Evolutionary conservation across 2,113 vertebrate species (phyloP).

Genomic region (Vidua macroura): DNA sequence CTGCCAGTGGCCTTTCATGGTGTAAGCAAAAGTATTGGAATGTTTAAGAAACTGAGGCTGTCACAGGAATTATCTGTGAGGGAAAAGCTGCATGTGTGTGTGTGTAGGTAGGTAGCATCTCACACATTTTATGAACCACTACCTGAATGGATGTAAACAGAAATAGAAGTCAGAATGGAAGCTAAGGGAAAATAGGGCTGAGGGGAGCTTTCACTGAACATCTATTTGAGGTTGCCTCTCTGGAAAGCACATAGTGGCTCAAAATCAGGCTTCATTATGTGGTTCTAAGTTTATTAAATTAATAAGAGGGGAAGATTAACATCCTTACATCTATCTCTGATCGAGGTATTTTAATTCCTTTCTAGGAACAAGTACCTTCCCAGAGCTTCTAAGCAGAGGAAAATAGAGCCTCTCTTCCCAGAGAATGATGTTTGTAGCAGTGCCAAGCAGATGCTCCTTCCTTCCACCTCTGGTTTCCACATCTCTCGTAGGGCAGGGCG

Average conservation of each 20-base stretch:
- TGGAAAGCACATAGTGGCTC: not conserved
- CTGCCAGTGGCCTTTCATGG: not conserved
- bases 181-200: not conserved
- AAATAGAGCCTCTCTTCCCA: not conserved
- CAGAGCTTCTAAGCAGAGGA: not conserved
- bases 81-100: not conserved
- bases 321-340: not conserved
- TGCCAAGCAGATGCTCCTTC: not conserved
- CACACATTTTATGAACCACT: not conserved
- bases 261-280: not conserved
- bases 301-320: not conserved
- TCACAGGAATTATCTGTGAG: not conserved
- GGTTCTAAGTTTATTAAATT: not conserved
- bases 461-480: not conserved
- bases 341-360: not conserved
- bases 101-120: not conserved
- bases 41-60: not conserved
- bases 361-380: not conserved
- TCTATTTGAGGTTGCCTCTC: not conserved
- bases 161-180: not conserved
- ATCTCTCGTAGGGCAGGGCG: rapidly evolving
- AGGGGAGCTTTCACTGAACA: not conserved
- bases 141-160: not conserved
- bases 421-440: not conserved
- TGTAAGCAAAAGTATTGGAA: not conserved